A percentile compares a stretch with the other conserved stretches of the same genome.
Conservation (phyloP, 2,888 invertebrate genomes). For the Dysmachus trigonus region DNA sequence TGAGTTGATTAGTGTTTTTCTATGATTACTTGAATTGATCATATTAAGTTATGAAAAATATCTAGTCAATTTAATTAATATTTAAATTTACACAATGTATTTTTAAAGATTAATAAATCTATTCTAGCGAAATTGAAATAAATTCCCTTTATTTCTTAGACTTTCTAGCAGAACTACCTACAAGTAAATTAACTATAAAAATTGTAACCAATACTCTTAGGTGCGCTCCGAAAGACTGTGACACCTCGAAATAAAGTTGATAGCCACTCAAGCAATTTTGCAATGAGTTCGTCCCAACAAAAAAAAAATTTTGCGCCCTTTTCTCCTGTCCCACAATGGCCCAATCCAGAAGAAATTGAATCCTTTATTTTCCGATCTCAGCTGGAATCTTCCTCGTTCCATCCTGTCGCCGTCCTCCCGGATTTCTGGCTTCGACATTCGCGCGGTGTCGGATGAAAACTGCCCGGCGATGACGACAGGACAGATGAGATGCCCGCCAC, state of each 20-base stretch:
- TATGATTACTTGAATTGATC: too few species aligned
- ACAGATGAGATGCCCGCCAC: conserved; percentile 10
- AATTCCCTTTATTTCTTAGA: too few species aligned
- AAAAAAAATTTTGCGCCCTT: neutral
- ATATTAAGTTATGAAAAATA: too few species aligned
- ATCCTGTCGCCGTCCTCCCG: too few species aligned
- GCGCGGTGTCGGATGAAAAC: conserved; percentile 19
- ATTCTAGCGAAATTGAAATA: too few species aligned
- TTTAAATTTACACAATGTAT: too few species aligned
- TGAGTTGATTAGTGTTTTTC: too few species aligned
- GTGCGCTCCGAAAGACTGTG: neutral
- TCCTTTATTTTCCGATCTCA: neutral
- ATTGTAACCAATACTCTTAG: neutral
- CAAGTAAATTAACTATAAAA: too few species aligned
- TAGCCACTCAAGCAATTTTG: neutral
- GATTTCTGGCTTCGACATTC: neutral
- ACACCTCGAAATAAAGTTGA: neutral
- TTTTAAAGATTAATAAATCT: too few species aligned
- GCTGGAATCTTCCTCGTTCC: neutral
- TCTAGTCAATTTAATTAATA: too few species aligned
- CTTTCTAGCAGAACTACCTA: too few species aligned
- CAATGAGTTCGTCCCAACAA: neutral
- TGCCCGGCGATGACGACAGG: neutral
- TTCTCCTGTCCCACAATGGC: neutral
- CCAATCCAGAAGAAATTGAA: neutral